These are phyloP conservation scores for Calameuta pallipes DNA, from an alignment of 2,888 invertebrate species.

Conservation along the genomic window DNA sequence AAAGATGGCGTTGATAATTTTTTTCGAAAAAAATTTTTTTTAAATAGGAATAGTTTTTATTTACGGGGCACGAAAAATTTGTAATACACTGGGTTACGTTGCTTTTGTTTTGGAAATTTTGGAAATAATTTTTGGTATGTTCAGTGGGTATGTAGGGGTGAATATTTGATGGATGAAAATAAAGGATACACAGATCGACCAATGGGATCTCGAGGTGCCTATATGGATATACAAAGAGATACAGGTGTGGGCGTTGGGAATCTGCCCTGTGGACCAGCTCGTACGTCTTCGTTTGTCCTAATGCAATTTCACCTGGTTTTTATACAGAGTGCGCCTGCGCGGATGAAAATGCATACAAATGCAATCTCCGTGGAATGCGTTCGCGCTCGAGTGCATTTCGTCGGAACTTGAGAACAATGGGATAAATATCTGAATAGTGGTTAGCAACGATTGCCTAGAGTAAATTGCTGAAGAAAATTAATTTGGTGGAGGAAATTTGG, in stretches of 20 bases:
- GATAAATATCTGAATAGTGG: not conserved
- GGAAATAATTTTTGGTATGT: not conserved
- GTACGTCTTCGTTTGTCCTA: not conserved
- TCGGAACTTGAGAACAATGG: not conserved
- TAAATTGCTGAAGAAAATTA: not conserved
- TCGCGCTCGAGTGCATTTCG: not conserved
- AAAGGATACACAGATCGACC: not conserved
- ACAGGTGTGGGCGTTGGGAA: not conserved
- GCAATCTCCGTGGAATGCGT: not conserved
- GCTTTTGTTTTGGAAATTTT: not conserved
- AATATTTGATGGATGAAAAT: not conserved
- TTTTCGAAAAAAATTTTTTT: not conserved
- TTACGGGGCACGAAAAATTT: not conserved
- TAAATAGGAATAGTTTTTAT: rapidly evolving
- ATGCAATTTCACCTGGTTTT: not conserved
- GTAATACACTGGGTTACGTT: not conserved
- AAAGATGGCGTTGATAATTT: not conserved
- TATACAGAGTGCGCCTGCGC: not conserved
- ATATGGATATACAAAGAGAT: not conserved
- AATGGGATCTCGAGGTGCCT: not conserved
- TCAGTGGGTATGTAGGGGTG: not conserved
- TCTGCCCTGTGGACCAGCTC: not conserved
- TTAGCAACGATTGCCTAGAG: not conserved
- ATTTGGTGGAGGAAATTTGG: not conserved
- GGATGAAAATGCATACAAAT: not conserved